These are phyloP conservation scores for Drosophila subobscura DNA, from an alignment of 1,140 invertebrate species.

Conservation along the genomic window DNA sequence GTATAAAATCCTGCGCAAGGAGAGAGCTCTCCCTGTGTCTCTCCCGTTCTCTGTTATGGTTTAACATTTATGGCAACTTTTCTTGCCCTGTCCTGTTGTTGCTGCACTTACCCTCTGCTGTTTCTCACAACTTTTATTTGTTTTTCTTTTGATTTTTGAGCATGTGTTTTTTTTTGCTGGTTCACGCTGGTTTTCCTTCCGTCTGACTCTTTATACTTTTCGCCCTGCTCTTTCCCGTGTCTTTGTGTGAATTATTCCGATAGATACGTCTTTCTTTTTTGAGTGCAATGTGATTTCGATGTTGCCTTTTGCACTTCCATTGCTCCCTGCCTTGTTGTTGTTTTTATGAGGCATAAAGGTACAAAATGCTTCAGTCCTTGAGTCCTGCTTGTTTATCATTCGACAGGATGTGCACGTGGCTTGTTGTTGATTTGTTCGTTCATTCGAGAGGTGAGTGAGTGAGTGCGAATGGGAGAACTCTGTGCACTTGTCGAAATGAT, in stretches of 20 bases:
- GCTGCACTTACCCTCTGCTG: conserved; percentile 41
- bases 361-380: conserved; percentile 27
- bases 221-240: neutral
- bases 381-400: conserved; percentile 23
- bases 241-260: conserved; percentile 47
- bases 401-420: too few species aligned
- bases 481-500: too few species aligned
- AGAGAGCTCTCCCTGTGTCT: conserved; percentile 10
- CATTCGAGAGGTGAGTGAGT: too few species aligned
- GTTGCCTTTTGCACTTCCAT: conserved; percentile 56
- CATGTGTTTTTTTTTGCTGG: conserved; percentile 20
- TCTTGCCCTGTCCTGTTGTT: conserved; percentile 35
- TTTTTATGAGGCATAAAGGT: conserved; percentile 26
- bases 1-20: conserved; percentile 54
- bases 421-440: conserved; percentile 10
- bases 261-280: conserved; percentile 50
- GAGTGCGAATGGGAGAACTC: too few species aligned
- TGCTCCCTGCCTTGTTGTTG: neutral
- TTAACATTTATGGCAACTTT: conserved; percentile 46
- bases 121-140: conserved; percentile 34
- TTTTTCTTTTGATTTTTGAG: conserved; percentile 32
- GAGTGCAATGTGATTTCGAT: conserved; percentile 73
- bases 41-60: conserved; percentile 13
- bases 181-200: neutral
- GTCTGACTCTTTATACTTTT: neutral